These are phyloP conservation scores for Mesochorus sp. DNA, from an alignment of 2,888 invertebrate genomes.

Conservation along the genomic window DNA sequence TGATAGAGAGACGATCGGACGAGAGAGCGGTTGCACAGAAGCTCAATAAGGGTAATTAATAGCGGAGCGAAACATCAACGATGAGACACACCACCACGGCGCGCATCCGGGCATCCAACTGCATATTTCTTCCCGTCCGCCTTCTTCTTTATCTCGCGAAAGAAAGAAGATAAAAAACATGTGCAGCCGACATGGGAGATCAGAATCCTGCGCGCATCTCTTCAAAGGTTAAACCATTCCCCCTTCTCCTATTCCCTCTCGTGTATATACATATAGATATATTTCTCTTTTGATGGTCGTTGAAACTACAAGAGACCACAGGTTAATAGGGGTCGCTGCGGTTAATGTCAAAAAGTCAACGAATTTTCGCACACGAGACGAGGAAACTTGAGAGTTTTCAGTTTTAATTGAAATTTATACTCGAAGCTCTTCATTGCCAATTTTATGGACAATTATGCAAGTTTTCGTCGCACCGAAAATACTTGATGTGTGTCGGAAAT, in stretches of 20 bases:
- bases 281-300: no score
- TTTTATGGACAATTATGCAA: no score
- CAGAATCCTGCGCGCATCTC: constrained; percentile 15
- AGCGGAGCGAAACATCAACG: constrained; percentile 63
- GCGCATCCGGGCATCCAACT: constrained; percentile 4
- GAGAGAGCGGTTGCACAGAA: constrained; percentile 74
- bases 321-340: no score
- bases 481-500: neutral
- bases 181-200: constrained; percentile 20
- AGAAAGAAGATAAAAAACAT: neutral
- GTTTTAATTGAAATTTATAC: no score
- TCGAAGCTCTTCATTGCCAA: no score
- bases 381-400: no score
- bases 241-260: no score
- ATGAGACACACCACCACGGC: constrained; percentile 34
- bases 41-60: constrained; percentile 81
- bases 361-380: no score
- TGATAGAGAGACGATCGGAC: constrained; percentile 78
- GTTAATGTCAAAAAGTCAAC: no score
- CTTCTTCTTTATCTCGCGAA: neutral
- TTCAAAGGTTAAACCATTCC: constrained; percentile 8
- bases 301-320: no score
- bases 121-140: neutral
- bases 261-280: no score
- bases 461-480: no score